Base-by-base conservation (phyloP, 2,797 vertebrate species). In the Eulemur albifrons region DNA sequence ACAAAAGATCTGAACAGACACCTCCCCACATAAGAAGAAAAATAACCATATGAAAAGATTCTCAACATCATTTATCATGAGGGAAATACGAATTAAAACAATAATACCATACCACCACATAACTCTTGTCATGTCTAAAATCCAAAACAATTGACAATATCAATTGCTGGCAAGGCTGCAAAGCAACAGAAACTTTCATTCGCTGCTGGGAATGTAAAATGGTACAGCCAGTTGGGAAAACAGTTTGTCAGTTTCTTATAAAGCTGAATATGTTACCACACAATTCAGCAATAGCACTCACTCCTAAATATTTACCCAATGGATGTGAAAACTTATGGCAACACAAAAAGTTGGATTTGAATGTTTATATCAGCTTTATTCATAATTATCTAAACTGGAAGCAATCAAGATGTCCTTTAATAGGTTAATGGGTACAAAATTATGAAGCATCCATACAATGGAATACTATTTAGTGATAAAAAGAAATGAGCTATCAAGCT, bases 81-180 rank as follows among this genome's bases (percentile, higher is more conserved):
- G n/a, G 23, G 43, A 95, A 95, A 95, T 45, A 25, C 17, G 82
- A 95, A 88, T 73, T 65, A 87, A 87, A 72, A 73, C 15, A 90
- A 73, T 23, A 84, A 67, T 69, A 8, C 11, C 20, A 35, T 13
- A 20, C 5, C 32, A 50, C 82, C 38, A 63, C 20, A 32, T 11
- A 35, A 32, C 73, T 61, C 70, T 61, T 48, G 61, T n/a, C 82
- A 67, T 69, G 75, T 70, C 48, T 93, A 30, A 45, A 76, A 72
- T 21, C 40, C 21, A 35, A 57, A 70, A 27, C 73, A 40, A 27
- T 27, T 57, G 40, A 61, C 21, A 57, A 45, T 21, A 9, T 40
- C 32, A 79, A 43, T 6, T 52, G n/a, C 23, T 89, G 59, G n/a
- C 75, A 65, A 73, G 23, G 35, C 54, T 20, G 3, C 38, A 77